Evolutionary conservation across 2,888 invertebrate species (phyloP), one percentile per base, ranked within the genome.

Genomic region (Cheilosia variabilis): DNA sequence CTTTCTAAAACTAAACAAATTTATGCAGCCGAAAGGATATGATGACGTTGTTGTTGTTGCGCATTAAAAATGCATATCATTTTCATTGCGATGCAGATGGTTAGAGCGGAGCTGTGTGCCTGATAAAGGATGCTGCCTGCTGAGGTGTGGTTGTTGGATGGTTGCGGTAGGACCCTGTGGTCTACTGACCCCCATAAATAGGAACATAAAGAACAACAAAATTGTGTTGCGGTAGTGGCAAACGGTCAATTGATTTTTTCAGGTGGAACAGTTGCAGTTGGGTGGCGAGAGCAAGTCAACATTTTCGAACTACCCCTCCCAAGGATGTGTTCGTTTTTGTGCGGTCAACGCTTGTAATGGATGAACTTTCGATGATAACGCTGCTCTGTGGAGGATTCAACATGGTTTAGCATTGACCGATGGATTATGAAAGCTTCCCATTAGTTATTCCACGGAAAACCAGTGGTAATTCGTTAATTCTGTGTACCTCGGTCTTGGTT

Each of bases 151-250:
- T 41, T 68, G 50, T 60, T 71, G 58, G 6, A 19, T 60, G 22
- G 60, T 5, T 52, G 22, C 45, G 31, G 72, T 9, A 22, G 58
- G 76, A 45, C 31, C 68, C 13, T 60, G 52, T 52, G 76, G 66
- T 68, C 66, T 76, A 68, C 66, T 76, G 68, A 68, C 76, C 66
- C 45, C 60, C 19, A 41, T 52, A 66, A 41, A 43, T 55, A 43
- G 24, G 24, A 13, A n/a, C 19, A 9, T 13, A 27, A 37, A 13
- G 45, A 57, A n/a, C 41, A 75, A 65, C 57, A 17, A 52, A 58
- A 60, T 60, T 58, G 17, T 76, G 66, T 68, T 76, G 58, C 43
- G 76, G 60, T 43, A 52, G 43, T 52, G 52, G 52, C 41, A 31
- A 58, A 37, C 15, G 50, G 52, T 66, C 50, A 43, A 76, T 66